These are phyloP conservation scores for Philotrypesis tridentata DNA, from an alignment of 1,140 invertebrate genomes.

Conservation along the genomic window DNA sequence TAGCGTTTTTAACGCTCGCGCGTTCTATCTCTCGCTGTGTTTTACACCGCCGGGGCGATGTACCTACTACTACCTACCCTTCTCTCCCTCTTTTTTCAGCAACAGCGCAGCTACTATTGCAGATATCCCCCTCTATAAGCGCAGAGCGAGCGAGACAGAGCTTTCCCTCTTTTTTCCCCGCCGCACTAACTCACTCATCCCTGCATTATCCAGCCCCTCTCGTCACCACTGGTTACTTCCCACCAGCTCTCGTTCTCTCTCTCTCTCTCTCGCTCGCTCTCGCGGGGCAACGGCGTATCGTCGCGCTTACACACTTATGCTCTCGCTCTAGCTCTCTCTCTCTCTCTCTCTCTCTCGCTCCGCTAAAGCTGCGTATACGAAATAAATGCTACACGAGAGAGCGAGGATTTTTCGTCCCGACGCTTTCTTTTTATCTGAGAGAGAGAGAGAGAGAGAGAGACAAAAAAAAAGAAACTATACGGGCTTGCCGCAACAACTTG, in stretches of 20 bases:
- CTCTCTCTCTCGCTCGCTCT: conserved; percentile 41
- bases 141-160: conserved; percentile 37
- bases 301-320: neutral
- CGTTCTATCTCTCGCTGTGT: conserved; percentile 60
- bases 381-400: neutral
- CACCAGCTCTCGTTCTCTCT: conserved; percentile 40
- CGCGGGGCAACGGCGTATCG: conserved; percentile 6
- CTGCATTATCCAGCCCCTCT: conserved; percentile 56
- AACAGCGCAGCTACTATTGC: conserved; percentile 32
- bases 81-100: conserved; percentile 53
- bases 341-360: neutral
- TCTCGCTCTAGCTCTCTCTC: neutral
- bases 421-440: neutral
- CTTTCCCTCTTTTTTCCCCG: conserved; percentile 50
- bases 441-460: neutral
- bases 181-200: conserved; percentile 59
- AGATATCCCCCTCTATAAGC: conserved; percentile 14
- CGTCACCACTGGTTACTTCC: conserved; percentile 55
- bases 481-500: conserved; percentile 16
- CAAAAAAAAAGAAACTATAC: neutral
- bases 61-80: conserved; percentile 60
- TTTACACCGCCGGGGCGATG: conserved; percentile 66
- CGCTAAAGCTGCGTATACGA: neutral
- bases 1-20: conserved; percentile 60
- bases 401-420: neutral